These are phyloP conservation scores for Beroe forskalii DNA, from an alignment of 37 sponge, comb jelly and placozoan genomes.

Conservation along the genomic window DNA sequence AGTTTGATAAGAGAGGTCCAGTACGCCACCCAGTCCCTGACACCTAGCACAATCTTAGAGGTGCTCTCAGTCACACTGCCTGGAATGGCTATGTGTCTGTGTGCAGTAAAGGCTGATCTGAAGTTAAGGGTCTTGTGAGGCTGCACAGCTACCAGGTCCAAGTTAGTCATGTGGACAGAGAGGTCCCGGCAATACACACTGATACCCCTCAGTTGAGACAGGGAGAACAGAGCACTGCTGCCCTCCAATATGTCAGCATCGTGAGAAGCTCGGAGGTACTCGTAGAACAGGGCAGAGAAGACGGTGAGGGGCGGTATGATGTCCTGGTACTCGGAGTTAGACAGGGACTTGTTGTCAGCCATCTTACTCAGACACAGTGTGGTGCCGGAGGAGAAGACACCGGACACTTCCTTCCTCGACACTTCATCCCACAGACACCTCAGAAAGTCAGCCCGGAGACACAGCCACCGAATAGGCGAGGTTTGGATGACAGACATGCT, in stretches of 20 bases:
- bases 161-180: background rate
- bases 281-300: background rate
- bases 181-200: background rate
- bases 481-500: conserved; percentile 37
- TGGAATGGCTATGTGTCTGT: conserved; percentile 15
- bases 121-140: conserved; percentile 49
- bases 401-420: background rate
- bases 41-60: background rate
- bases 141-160: conserved; percentile 26
- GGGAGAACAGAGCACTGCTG: background rate
- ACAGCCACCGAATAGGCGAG: conserved; percentile 3
- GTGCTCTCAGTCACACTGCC: background rate
- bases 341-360: conserved; percentile 10
- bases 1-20: background rate
- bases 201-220: background rate
- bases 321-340: conserved; percentile 24
- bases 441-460: background rate
- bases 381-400: background rate
- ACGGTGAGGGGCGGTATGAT: conserved; percentile 30
- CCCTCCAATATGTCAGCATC: conserved; percentile 37
- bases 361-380: background rate
- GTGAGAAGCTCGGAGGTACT: conserved; percentile 11
- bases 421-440: background rate
- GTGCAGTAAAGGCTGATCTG: conserved; percentile 11
- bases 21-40: conserved; percentile 2